Base-by-base conservation (phyloP, 2,113 vertebrate species). In the Terrapene triunguis region DNA sequence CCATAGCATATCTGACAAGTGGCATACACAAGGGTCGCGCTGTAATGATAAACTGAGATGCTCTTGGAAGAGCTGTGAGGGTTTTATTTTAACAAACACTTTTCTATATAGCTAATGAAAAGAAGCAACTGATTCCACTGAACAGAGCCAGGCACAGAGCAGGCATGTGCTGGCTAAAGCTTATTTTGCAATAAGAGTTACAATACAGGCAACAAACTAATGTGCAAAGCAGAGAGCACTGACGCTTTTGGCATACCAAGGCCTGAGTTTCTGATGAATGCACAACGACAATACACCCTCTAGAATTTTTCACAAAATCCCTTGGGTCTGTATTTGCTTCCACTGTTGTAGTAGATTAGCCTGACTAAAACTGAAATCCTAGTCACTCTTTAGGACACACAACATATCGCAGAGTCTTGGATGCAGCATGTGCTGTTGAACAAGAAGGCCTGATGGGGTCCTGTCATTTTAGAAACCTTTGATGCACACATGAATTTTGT, bases 241-340 rank as follows among this genome's bases (percentile, higher is more conserved):
- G 65, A 72, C 2, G 9, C n/a, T 38, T 29, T 2, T 3, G 88
- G 85, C 12, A 62, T 44, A 87, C 62, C 90, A 16, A 0, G 0
- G 81, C 79, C 59, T 42, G 91, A 91, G 8, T 78, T 78, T 72
- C 65, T 38, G n/a, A 38, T 72, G 21, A 72, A 72, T 72, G n/a
- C n/a, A 72, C 35, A 38, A 72, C 1, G n/a, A 72, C 65, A 72
- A 72, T 38, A 69, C n/a, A 29, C 24, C 74, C 87, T 92, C 87
- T 4, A 8, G 8, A 0, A 87, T 94, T 59, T 93, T 62, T 80
- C 35, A 80, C 13, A 3, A 50, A 80, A 50, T n/a, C n/a, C 44
- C 54, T 97, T 42, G 69, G 59, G 87, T 93, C 93, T 97, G 54
- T 55, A 35, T 80, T n/a, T 94, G 80, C 78, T 92, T 96, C 92